Evolutionary conservation across 37 sponge, comb jelly and placozoan species (phyloP), one percentile per base, ranked within the genome.

Genomic region (Lycopodina hypogea): DNA sequence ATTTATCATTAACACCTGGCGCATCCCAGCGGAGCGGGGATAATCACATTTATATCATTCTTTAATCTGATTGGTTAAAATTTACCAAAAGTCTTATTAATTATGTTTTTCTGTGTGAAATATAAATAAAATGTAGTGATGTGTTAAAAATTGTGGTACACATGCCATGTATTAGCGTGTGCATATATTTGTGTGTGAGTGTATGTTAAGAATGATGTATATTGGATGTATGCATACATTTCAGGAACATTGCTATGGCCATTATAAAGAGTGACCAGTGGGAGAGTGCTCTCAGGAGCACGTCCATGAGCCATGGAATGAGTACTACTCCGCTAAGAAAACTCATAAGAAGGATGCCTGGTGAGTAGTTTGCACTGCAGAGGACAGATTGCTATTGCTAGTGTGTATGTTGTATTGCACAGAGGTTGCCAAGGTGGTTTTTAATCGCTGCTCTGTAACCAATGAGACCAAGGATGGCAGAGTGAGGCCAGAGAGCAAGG

Each of bases 301-400:
- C 60, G 15, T 78, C 87, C 1, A 56, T 52, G 30, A 18, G 64
- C 34, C 30, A 22, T 28, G 70, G 77, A 11, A 55, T 42, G 17
- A 18, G 45, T 9, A 87, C 73, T 71, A 91, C 95, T 41, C 95
- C 95, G 19, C 74, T 91, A 53, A 83, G 92, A 35, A 90, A 86
- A 63, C 77, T 94, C 77, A 94, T 95, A 21, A 40, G 59, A 66
- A 89, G 80, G 59, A 92, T 95, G 92, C 96, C 96, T 70, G 86
- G 93, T 92, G 51, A 34, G 60, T 14, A 22, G 9, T 12, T 45
- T 45, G 48, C 9, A 9, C 9, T 45, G 67, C 61, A 40, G 28
- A 24, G 59, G 57, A 23, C 38, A 56, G 64, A 58, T 59, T 59
- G 33, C 61, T 35, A 7, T 71, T 67, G 22, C 60, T 60, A 41